These are phyloP conservation scores for Oasisia sp. DNA, from an alignment of 2,888 invertebrate genomes.

Conservation along the genomic window DNA sequence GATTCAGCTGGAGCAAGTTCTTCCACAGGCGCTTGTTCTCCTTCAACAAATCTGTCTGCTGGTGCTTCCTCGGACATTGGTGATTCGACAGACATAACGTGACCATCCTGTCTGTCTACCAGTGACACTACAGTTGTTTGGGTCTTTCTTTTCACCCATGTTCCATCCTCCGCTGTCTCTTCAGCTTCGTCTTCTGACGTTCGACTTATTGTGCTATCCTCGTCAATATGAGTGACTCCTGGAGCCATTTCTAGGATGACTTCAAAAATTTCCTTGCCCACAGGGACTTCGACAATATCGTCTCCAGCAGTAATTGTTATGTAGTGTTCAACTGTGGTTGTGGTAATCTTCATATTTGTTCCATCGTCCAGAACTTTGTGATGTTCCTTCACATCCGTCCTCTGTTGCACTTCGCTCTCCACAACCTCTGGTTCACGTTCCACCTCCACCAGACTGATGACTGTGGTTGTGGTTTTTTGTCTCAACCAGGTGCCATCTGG, in stretches of 20 bases:
- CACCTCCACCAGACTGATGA: neutral
- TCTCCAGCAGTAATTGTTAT: neutral
- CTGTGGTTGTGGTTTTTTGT: neutral
- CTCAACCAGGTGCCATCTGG: conserved; percentile 57
- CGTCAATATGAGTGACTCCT: conserved; percentile 5
- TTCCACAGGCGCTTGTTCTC: neutral
- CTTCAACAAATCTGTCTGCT: conserved; percentile 18
- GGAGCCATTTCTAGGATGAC: conserved; percentile 25
- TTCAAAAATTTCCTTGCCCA: conserved; percentile 27
- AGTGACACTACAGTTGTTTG: neutral
- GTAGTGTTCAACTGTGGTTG: neutral
- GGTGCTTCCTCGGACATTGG: neutral
- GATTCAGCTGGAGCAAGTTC: conserved; percentile 14
- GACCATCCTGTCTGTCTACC: neutral
- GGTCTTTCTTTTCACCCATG: neutral
- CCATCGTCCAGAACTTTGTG: conserved; percentile 8
- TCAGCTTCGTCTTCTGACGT: conserved; percentile 18
- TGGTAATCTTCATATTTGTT: conserved; percentile 18
- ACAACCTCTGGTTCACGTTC: neutral
- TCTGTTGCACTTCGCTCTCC: conserved; percentile 17
- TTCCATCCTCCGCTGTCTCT: conserved; percentile 20
- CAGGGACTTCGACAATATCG: neutral
- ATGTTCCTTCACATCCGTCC: neutral
- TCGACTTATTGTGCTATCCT: neutral
- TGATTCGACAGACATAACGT: neutral